Base-by-base conservation (phyloP, 2,113 vertebrate genomes). In the Copsychus sechellarum region DNA sequence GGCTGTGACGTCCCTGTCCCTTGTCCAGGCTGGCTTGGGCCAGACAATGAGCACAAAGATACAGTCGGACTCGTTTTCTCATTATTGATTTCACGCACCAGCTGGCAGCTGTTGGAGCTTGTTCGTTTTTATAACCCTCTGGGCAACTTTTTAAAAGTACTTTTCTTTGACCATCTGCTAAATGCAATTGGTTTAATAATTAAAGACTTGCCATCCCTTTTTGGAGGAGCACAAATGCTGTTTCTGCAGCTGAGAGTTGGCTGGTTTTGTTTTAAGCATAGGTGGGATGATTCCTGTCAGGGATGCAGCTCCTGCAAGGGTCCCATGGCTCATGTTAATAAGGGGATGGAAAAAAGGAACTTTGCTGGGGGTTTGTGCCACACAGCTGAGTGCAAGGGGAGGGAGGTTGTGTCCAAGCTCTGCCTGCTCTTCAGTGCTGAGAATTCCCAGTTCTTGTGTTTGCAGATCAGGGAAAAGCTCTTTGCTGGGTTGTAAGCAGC, bases 21-120 rank as follows among this genome's bases (percentile, higher is more conserved):
- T 97, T 95, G 89, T 95, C 96, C 96, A 97, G 79, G 42, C 94
- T 87, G 86, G 94, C 97, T 97, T 92, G 16, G 90, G 92, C 95
- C 97, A 98, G 97, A 98, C 98, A 98, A 98, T 98, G 97, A 98
- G 98, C 97, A 98, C 98, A 98, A 98, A 98, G 96, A 96, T 98
- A 98, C 96, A 97, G 98, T 98, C 94, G 97, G 98, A 97, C 94
- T 98, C 97, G 97, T 98, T 98, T 98, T 97, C 97, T 98, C 97
- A 97, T 98, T 98, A 98, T 98, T 98, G 98, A 98, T 98, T 98
- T 98, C 97, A 98, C 97, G 98, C 97, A 97, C 98, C 97, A 98
- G 98, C 98, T 98, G 98, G 98, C 96, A 98, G 97, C 95, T 98
- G 97, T 98, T 98, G 98, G 98, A 97, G 96, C 97, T 97, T 97